These are phyloP conservation scores for Neomorphus geoffroyi DNA, from an alignment of 2,797 vertebrate genomes.

Conservation along the genomic window DNA sequence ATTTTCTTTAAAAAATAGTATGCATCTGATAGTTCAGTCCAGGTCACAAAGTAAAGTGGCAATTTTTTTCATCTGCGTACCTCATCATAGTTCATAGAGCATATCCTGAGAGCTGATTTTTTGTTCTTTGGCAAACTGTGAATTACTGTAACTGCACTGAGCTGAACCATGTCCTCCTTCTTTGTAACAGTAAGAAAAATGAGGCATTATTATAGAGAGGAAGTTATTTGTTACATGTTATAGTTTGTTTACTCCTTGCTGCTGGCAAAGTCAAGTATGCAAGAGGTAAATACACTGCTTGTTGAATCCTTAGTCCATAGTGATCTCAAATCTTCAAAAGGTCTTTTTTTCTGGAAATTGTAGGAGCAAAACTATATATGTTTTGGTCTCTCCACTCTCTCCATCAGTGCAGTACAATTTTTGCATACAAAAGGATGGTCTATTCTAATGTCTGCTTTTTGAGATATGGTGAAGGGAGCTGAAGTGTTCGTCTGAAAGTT, in stretches of 20 bases:
- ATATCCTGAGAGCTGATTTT: background rate
- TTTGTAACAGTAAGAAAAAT: background rate
- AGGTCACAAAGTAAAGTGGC: background rate
- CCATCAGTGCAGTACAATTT: background rate
- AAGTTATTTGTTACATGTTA: background rate
- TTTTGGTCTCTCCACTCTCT: background rate
- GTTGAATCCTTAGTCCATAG: background rate
- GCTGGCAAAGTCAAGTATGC: background rate
- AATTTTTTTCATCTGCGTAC: background rate
- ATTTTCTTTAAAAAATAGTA: background rate
- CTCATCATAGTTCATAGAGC: background rate
- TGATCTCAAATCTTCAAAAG: background rate
- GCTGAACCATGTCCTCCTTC: background rate
- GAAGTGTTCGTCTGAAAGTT: background rate
- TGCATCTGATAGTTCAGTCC: background rate
- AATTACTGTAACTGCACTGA: background rate
- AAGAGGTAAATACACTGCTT: background rate
- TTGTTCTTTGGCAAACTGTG: background rate
- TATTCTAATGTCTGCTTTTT: background rate
- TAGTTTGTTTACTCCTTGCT: background rate
- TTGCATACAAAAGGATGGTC: background rate
- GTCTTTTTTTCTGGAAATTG: background rate
- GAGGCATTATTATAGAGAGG: background rate
- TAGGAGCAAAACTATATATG: background rate
- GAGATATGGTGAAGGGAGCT: background rate